phyloP scores from a whole-genome alignment of 2,888 invertebrate genomes.

The Caenorhabditis sinica region DNA sequence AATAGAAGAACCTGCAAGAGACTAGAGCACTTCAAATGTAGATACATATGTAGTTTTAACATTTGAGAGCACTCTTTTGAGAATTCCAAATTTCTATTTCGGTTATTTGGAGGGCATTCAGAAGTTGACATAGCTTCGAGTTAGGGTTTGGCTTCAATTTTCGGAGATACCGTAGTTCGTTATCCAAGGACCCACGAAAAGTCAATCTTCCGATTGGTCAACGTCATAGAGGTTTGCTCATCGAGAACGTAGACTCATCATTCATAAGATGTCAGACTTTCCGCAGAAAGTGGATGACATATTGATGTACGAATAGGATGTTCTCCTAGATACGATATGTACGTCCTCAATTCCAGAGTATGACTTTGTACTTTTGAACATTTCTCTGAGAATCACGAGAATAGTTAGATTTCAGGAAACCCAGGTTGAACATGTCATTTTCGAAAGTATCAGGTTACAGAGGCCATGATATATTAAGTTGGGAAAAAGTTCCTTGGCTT shows the following conservation, averaged over 20 bases:
- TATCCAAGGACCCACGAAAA: no score
- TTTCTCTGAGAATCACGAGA: neutral
- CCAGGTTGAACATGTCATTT: neutral
- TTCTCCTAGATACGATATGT: neutral
- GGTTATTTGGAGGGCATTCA: neutral
- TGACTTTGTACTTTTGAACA: neutral
- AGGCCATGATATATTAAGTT: neutral
- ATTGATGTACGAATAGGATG: neutral
- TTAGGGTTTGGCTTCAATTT: neutral
- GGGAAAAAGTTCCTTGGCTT: neutral
- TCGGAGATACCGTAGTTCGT: no score
- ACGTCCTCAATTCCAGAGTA: neutral
- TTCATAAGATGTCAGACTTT: neutral
- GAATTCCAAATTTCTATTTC: neutral
- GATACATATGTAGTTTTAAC: constrained; percentile 18
- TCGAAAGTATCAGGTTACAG: neutral
- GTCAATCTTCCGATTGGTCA: no score
- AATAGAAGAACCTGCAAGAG: constrained; percentile 1
- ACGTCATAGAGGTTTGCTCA: neutral
- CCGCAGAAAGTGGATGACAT: neutral
- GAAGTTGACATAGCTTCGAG: no score
- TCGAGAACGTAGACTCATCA: neutral
- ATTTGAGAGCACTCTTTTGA: constrained; percentile 1
- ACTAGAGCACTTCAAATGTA: constrained; percentile 12
- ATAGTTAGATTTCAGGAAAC: constrained; percentile 4